phyloP scores from a whole-genome alignment of 2,797 vertebrate genomes.

The Acrocephalus scirpaceus region DNA sequence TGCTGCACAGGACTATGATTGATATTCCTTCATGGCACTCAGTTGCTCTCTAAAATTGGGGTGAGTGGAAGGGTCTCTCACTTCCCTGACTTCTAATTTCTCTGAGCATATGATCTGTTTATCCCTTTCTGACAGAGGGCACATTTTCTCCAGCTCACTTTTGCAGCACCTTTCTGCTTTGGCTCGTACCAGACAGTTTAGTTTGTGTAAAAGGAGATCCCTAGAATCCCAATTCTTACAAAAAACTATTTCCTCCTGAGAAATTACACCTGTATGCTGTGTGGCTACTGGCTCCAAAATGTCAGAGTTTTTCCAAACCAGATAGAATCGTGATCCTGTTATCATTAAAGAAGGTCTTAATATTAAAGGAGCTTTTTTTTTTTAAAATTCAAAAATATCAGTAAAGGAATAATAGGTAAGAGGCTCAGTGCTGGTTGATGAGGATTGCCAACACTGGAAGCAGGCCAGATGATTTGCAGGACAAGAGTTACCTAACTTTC shows the following conservation, averaged over 20 bases:
- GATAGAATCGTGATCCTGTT: not conserved
- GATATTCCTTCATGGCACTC: not conserved
- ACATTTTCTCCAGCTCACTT: not conserved
- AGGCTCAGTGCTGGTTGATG: fast-evolving
- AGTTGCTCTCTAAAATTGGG: not conserved
- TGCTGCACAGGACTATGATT: not conserved
- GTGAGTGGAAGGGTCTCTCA: not conserved
- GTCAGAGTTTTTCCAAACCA: not conserved
- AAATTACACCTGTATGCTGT: not conserved
- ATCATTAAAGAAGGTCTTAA: not conserved
- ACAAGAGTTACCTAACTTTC: not conserved
- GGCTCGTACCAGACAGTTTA: not conserved
- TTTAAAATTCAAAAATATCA: not conserved
- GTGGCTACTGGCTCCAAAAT: not conserved
- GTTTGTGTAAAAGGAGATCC: not conserved
- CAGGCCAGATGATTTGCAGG: fast-evolving
- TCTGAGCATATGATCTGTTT: not conserved
- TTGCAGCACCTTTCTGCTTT: not conserved
- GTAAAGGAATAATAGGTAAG: not conserved
- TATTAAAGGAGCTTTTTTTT: not conserved
- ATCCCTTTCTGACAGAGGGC: not conserved
- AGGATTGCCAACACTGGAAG: not conserved
- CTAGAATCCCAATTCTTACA: not conserved
- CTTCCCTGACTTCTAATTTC: not conserved
- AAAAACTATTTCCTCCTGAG: not conserved